Evolutionary conservation across 2,888 invertebrate genomes (phyloP), one percentile per base, ranked within the genome.

Genomic region (Diaperis boleti): DNA sequence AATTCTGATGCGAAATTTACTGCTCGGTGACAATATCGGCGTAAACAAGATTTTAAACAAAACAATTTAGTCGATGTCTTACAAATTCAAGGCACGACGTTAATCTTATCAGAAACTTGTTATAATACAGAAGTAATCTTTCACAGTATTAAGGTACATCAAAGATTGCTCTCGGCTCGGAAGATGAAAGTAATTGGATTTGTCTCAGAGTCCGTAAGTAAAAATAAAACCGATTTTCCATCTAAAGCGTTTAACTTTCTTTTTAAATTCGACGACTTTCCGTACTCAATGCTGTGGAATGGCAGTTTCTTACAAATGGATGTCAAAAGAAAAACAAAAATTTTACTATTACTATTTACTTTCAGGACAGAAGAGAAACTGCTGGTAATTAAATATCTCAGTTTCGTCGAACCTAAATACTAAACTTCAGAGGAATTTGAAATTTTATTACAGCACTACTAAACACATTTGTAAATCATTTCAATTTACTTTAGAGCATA

Each of bases 41-140:
- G 59, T 62, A 67, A 67, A 67, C 59, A 65, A 69, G 55, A 52
- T 60, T 50, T 63, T 70, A 62, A 69, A 72, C 69, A 71, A 72
- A 73, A 74, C 73, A 76, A 75, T 75, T 77, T 74, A 72, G 72
- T 67, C 65, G 70, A 71, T 70, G 69, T 68, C 64, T 69, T 70
- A 70, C 69, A 72, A 68, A 72, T 72, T 73, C 70, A 69, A 70
- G 70, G 64, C 69, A 66, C 61, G 69, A 63, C 75, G 76, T 73
- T 80, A 80, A 80, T 79, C 78, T 76, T 74, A 78, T 80, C 78
- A 81, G 78, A 80, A 81, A 80, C 78, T 79, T 81, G 80, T 81
- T 80, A 81, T 79, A 76, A 78, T 78, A 76, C 78, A 76, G 78
- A 78, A 79, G 78, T 80, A 79, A 79, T 80, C 78, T 78, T 76